Base-by-base conservation (phyloP, 2,113 vertebrate species). In the Malaclemys terrapin region DNA sequence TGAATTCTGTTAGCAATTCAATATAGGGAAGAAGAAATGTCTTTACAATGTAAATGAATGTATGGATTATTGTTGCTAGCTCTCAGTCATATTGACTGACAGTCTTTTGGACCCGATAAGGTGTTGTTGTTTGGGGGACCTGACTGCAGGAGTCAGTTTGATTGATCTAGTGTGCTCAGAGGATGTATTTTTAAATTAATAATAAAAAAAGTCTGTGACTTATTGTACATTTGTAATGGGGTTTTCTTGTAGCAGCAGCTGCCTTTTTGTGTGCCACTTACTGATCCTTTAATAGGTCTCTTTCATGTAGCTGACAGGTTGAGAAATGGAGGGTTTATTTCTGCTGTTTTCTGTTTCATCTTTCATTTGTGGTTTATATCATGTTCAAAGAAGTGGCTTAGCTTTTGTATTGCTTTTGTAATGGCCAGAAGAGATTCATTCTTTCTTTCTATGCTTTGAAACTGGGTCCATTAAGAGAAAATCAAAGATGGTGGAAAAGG, bases 401-500 rank as follows among this genome's bases (percentile, higher is more conserved):
- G 53, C 78, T 52, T 91, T 96, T 90, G 6, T 45, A n/a, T 79
- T 89, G 11, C 31, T 85, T 87, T 52, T 84, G 3, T 62, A 96
- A 91, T 49, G 7, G 85, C 49, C 54, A 93, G 69, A 80, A 94
- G 13, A 8, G 75, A 62, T 93, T 90, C 19, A 80, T 90, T 90
- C 59, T 90, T 91, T 3, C 69, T 93, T 93, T 54, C 56, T 59
- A 80, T 27, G 4, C 89, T 96, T 85, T 1, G 0, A 65, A 94
- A 90, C 4, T 16, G 42, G 42, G 2, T 4, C 82, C 14, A 82
- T 94, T 95, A 94, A 94, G 84, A n/a, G 91, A 91, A 96, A 96
- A 90, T 94, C 84, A 95, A 96, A 96, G 87, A 72, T 31, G 10
- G 56, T 92, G 78, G 85, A 94, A 97, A 97, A 96, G 82, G 87